Evolutionary conservation across 2,797 vertebrate species (phyloP).

Genomic region (Eutrigla gurnardus): DNA sequence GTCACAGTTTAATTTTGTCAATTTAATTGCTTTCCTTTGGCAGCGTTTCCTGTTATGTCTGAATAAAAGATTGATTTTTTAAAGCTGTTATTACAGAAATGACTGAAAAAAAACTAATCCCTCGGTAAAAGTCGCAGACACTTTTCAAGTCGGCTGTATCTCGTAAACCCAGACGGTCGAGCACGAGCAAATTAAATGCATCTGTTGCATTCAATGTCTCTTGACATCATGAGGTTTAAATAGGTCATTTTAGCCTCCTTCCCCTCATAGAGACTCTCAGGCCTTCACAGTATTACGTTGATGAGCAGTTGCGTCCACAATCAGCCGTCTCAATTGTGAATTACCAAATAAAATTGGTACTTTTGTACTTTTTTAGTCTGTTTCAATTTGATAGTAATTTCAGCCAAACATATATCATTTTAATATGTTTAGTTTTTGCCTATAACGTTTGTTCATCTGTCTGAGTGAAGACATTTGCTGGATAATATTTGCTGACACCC

Average conservation of each 20-base stretch:
- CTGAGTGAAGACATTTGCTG: neutral
- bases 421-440: too few species aligned
- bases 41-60: conserved; percentile 36
- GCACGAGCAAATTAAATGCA: conserved; percentile 41
- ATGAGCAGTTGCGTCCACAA: neutral
- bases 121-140: conserved; percentile 40
- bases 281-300: conserved; percentile 1
- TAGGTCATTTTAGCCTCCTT: conserved; percentile 1
- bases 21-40: conserved; percentile 56
- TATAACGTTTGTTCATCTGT: too few species aligned
- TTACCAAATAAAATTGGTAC: too few species aligned
- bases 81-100: conserved; percentile 39
- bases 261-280: conserved; percentile 11
- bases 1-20: conserved; percentile 38
- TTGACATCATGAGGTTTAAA: conserved; percentile 30
- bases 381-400: too few species aligned
- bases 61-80: conserved; percentile 48
- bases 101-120: conserved; percentile 32
- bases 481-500: neutral
- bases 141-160: conserved; percentile 38
- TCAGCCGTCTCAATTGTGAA: too few species aligned
- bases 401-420: too few species aligned
- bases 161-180: conserved; percentile 29
- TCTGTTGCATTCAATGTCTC: conserved; percentile 39
- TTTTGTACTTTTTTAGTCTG: too few species aligned